Percentiles rank a stretch among this genome's conserved stretches.
These are phyloP conservation scores for Channallabes apus DNA, from an alignment of 2,797 vertebrate genomes.

Conservation along the genomic window DNA sequence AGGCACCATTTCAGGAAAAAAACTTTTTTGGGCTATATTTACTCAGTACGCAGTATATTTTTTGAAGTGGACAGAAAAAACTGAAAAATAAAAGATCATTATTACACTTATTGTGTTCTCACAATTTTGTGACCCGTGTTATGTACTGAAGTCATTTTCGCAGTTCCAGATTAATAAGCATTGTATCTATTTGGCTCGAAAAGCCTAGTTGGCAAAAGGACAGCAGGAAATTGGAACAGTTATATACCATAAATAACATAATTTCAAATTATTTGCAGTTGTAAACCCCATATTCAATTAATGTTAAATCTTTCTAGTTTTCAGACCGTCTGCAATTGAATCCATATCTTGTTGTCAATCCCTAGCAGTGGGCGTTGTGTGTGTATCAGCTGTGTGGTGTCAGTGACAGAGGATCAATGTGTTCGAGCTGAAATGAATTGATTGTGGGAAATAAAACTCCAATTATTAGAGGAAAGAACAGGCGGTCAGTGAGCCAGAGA, in stretches of 20 bases:
- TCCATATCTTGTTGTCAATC: conserved; percentile 22
- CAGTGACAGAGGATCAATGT: conserved; percentile 76
- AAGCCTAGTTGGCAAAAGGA: background rate
- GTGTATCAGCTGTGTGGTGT: conserved; percentile 24
- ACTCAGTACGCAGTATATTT: background rate
- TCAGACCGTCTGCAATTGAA: conserved; percentile 11
- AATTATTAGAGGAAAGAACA: conserved; percentile 79
- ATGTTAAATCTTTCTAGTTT: conserved; percentile 25
- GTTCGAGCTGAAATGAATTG: conserved; percentile 75
- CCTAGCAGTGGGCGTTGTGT: conserved; percentile 21
- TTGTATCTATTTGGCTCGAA: background rate
- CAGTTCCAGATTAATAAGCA: background rate
- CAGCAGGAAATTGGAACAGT: background rate
- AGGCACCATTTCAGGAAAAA: background rate
- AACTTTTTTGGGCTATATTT: background rate
- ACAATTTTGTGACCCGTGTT: background rate
- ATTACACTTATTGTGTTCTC: background rate
- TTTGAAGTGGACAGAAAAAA: background rate
- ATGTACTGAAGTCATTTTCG: background rate
- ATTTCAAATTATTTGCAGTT: background rate
- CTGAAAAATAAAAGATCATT: background rate
- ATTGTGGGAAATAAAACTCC: conserved; percentile 81
- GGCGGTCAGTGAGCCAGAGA: conserved; percentile 20
- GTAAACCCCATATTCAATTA: background rate
- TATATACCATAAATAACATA: background rate